Percentiles rank a stretch among this genome's conserved stretches.
phyloP scores from a whole-genome alignment of 2,797 vertebrate genomes.

The Manis javanica region DNA sequence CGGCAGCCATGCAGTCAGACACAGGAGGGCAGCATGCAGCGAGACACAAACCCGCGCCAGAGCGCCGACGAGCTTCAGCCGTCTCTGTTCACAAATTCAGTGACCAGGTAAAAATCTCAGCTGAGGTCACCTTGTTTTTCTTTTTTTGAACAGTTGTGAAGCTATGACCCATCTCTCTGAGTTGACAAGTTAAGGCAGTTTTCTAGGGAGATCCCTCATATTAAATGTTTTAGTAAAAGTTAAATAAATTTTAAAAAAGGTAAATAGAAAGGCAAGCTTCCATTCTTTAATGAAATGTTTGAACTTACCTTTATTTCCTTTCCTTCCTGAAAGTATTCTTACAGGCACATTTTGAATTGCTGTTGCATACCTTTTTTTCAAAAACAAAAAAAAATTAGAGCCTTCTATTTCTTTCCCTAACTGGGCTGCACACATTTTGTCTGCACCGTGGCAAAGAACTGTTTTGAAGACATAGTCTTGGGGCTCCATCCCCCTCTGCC shows the following conservation, averaged over 20 bases:
- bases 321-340: neutral
- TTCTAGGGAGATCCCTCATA: neutral
- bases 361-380: neutral
- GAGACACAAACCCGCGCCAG: conserved; percentile 66
- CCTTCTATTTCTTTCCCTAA: neutral
- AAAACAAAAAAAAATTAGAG: neutral
- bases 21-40: conserved; percentile 76
- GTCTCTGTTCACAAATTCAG: conserved; percentile 80
- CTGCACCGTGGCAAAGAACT: neutral
- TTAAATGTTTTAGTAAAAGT: neutral
- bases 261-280: neutral
- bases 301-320: conserved; percentile 21
- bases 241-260: neutral
- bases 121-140: conserved; percentile 62
- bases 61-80: conserved; percentile 71
- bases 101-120: conserved; percentile 81
- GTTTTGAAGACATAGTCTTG: neutral
- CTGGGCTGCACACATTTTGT: neutral
- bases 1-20: conserved; percentile 81
- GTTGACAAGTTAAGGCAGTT: conserved; percentile 75
- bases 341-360: neutral
- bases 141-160: conserved; percentile 59
- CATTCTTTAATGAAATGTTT: neutral
- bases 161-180: conserved; percentile 79
- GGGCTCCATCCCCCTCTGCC: neutral